Conservation (phyloP, 1,140 invertebrate genomes). For the Scaptomyza hsui region DNA sequence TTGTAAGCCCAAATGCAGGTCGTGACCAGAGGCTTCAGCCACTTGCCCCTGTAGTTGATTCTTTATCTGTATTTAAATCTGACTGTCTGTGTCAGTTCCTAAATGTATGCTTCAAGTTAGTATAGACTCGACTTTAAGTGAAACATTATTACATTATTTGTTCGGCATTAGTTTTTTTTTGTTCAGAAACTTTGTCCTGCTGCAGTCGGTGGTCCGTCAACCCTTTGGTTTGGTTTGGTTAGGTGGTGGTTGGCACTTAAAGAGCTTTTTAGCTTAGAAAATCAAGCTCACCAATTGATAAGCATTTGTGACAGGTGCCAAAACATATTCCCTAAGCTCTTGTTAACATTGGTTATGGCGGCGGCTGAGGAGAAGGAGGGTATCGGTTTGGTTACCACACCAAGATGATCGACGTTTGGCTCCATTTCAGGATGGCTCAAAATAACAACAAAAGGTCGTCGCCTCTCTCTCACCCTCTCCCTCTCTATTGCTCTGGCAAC, state of each 20-base stretch:
- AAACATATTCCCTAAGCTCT: conserved; percentile 24
- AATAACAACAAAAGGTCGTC: not conserved
- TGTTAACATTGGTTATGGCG: not conserved
- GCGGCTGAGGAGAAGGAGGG: no score
- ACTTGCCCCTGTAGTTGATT: not conserved
- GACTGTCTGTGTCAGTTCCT: not conserved
- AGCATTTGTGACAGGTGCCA: conserved; percentile 69
- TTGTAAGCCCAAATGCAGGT: conserved; percentile 6
- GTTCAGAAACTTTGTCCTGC: not conserved
- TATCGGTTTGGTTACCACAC: conserved; percentile 1
- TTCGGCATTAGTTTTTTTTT: not conserved
- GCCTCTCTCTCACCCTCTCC: no score
- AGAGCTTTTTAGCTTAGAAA: conserved; percentile 9
- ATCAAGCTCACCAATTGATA: conserved; percentile 44
- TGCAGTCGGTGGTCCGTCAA: conserved; percentile 9
- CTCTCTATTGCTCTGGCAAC: not conserved
- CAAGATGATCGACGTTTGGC: conserved; percentile 12
- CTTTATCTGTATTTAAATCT: not conserved
- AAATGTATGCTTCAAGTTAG: conserved; percentile 12
- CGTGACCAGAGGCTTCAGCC: conserved; percentile 6
- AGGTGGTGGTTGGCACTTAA: conserved; percentile 5
- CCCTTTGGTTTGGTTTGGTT: conserved; percentile 3
- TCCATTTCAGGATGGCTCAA: not conserved
- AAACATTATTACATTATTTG: conserved; percentile 13
- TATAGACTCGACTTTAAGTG: not conserved